These are phyloP conservation scores for Otus sunia DNA, from an alignment of 2,113 vertebrate species.

Conservation along the genomic window DNA sequence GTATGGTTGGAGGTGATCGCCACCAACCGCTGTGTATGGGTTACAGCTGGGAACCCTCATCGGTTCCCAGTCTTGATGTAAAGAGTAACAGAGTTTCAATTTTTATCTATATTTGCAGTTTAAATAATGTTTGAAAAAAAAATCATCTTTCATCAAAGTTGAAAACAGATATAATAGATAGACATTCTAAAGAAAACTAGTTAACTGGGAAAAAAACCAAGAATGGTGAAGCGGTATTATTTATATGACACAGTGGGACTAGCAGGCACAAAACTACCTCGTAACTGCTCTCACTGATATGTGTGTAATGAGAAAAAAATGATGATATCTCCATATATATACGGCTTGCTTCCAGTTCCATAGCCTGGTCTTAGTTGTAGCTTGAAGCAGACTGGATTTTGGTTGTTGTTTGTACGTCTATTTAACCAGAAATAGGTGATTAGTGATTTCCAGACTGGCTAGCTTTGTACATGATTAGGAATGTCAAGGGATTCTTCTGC, in stretches of 20 bases:
- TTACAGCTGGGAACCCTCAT: background rate
- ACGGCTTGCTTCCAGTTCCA: background rate
- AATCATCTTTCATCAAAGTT: background rate
- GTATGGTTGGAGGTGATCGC: background rate
- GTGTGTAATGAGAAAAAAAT: background rate
- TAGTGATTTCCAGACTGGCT: background rate
- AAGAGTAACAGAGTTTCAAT: background rate
- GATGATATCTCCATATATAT: background rate
- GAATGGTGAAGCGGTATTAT: background rate
- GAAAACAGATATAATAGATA: background rate
- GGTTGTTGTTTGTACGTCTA: background rate
- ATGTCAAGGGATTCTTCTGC: background rate
- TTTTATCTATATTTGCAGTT: background rate
- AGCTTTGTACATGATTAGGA: background rate
- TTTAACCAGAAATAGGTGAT: background rate
- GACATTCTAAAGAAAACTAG: background rate
- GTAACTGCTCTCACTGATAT: background rate
- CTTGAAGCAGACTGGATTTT: background rate
- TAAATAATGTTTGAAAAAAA: background rate
- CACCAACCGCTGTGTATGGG: background rate
- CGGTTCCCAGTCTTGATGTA: background rate
- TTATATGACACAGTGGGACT: background rate
- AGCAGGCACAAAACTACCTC: background rate
- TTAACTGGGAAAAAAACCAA: background rate
- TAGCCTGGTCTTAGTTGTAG: background rate